Conservation (phyloP, 2,888 invertebrate genomes). For the Leptopilina myrica region DNA sequence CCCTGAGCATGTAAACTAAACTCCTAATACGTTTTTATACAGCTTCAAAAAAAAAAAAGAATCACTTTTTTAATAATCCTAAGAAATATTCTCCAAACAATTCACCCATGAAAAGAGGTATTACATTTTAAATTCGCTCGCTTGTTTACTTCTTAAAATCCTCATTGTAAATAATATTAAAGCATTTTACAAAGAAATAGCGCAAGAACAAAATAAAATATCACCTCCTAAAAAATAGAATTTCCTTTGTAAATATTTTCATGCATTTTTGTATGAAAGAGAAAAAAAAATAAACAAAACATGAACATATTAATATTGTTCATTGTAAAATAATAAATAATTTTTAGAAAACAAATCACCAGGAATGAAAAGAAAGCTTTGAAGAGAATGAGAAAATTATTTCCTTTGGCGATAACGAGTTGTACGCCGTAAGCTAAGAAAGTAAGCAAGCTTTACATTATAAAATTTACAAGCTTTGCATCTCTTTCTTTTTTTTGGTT, state of each 20-base stretch:
- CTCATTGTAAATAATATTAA: neutral
- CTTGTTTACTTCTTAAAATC: conserved; percentile 26
- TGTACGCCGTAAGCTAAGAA: conserved; percentile 29
- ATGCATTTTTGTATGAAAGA: neutral
- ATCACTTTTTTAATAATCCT: neutral
- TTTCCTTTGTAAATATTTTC: neutral
- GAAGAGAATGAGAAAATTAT: neutral
- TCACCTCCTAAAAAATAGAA: neutral
- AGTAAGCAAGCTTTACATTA: conserved; percentile 14
- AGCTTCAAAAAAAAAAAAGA: neutral
- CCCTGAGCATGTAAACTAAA: too few species aligned
- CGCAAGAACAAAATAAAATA: neutral
- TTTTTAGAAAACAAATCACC: too few species aligned
- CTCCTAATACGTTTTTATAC: too few species aligned
- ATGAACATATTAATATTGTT: neutral
- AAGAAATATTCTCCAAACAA: neutral
- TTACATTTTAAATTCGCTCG: conserved; percentile 11
- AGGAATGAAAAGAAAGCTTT: neutral
- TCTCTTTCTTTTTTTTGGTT: neutral
- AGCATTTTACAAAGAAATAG: neutral
- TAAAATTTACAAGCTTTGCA: neutral
- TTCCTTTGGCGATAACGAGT: neutral
- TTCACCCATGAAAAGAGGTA: neutral
- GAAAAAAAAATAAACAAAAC: neutral
- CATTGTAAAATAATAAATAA: too few species aligned